Evolutionary conservation across 2,888 invertebrate genomes (phyloP).

Genomic region (Parascotia fuliginaria): DNA sequence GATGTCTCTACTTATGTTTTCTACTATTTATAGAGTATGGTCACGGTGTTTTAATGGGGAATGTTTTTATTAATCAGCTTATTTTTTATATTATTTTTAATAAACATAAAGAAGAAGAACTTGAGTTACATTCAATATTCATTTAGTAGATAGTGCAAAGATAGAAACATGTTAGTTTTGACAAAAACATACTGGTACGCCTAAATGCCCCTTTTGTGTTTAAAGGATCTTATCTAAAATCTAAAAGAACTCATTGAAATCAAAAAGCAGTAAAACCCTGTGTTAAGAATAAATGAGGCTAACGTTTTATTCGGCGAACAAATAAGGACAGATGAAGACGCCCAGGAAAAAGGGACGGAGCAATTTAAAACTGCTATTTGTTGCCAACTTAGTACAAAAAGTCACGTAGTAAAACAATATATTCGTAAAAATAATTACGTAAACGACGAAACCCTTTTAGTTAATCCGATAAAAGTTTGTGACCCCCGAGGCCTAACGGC

Average conservation of each 20-base stretch:
- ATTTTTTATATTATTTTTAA: too few species aligned
- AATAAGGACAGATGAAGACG: slow-evolving; percentile 24
- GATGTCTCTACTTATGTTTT: neutral
- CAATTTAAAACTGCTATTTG: slow-evolving; percentile 45
- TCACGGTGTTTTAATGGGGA: too few species aligned
- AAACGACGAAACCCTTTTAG: slow-evolving; percentile 59
- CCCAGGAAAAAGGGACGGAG: slow-evolving; percentile 20
- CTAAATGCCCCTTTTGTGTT: too few species aligned
- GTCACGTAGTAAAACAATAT: slow-evolving; percentile 50
- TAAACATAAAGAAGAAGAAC: too few species aligned
- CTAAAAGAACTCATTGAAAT: too few species aligned
- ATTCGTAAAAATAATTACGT: slow-evolving; percentile 55
- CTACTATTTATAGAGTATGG: neutral
- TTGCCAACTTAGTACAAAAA: slow-evolving; percentile 33
- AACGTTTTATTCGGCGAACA: neutral
- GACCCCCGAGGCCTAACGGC: slow-evolving; percentile 41
- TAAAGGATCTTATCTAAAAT: too few species aligned
- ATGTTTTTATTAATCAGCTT: too few species aligned
- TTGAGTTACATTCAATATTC: too few species aligned
- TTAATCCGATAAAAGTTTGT: slow-evolving; percentile 63
- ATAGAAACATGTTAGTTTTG: too few species aligned
- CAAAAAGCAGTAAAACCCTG: too few species aligned
- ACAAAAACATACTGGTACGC: too few species aligned
- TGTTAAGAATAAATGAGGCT: neutral
- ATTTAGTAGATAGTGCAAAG: too few species aligned